Evolutionary conservation across 1,140 invertebrate species (phyloP), one percentile per base, ranked within the genome.

Genomic region (Carposina sasakii): DNA sequence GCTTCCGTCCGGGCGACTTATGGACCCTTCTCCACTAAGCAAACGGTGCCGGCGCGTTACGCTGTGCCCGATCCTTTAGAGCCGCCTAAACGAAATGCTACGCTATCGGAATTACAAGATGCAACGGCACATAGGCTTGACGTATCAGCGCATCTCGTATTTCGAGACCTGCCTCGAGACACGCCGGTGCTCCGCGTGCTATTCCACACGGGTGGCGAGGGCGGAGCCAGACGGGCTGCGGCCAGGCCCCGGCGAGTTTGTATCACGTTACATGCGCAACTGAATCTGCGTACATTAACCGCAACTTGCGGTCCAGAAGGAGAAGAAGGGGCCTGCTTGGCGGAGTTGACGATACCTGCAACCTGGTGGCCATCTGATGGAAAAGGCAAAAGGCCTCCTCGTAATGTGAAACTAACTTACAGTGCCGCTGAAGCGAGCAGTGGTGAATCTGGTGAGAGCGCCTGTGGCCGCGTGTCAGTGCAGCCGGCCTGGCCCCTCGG

Each of bases 11-110:
- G 94, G 12, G 94, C 95, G 6, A 94, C 92, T 4, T 97, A 96
- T 63, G 96, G 96, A 2, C 95, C 95, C 1, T 97, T 97, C 82
- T 95, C 93, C 53, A 96, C 94, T 21, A 96, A 96, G 66, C 94
- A 97, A 79, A 96, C 94, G 1, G 94, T 97, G 12, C 94, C 94
- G n/a, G 93, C 94, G 0, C 86, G 93, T n/a, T 94, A 94, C 63
- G 90, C 94, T 48, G 92, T 95, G 10, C 93, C 93, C 0, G 93
- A 94, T 72, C 91, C 92, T 0, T 77, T 93, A 52, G 91, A 85
- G 53, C 81, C 75, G 24, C 76, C 74, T 30, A 74, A 57, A 70
- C 71, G 76, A 44, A 81, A 84, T 37, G 82, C 85, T 9, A 71
- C 75, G 6, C 51, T 81, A 41, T 49, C 73, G 37, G 91, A 93